Conservation (phyloP, 1,140 invertebrate genomes). For the Heliconius hermathena region DNA sequence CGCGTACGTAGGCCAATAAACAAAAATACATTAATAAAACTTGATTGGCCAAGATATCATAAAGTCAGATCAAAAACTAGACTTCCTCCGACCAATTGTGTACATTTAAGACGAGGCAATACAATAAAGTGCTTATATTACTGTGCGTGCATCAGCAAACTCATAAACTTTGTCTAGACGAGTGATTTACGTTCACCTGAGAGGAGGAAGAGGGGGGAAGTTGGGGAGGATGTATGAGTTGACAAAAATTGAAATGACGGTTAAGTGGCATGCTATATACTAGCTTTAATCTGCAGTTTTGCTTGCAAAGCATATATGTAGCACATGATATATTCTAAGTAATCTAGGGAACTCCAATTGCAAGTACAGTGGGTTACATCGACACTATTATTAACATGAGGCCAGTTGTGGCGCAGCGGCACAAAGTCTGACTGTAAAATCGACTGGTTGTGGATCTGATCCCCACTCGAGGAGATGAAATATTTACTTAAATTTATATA, state of each 20-base stretch:
- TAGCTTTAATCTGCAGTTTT: too few species aligned
- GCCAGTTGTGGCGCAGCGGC: too few species aligned
- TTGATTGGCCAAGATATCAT: constrained; percentile 41
- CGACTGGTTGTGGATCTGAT: too few species aligned
- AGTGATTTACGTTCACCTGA: constrained; percentile 74
- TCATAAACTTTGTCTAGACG: constrained; percentile 74
- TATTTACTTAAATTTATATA: too few species aligned
- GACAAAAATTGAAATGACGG: background rate
- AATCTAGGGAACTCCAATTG: too few species aligned
- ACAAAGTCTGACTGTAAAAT: too few species aligned
- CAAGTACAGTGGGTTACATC: too few species aligned
- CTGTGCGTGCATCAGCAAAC: constrained; percentile 64
- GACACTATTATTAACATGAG: too few species aligned
- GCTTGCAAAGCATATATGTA: too few species aligned
- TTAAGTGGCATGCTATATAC: background rate
- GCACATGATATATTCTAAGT: too few species aligned
- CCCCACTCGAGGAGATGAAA: too few species aligned
- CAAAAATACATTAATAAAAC: constrained; percentile 37
- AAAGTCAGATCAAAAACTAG: constrained; percentile 48
- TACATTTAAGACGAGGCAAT: constrained; percentile 53
- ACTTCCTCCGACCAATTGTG: constrained; percentile 46
- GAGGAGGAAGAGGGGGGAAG: constrained; percentile 16
- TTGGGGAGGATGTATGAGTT: constrained; percentile 28
- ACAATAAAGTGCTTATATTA: constrained; percentile 65
- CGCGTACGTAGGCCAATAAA: background rate